phyloP scores from a whole-genome alignment of 2,888 invertebrate genomes.

The Patella depressa region DNA sequence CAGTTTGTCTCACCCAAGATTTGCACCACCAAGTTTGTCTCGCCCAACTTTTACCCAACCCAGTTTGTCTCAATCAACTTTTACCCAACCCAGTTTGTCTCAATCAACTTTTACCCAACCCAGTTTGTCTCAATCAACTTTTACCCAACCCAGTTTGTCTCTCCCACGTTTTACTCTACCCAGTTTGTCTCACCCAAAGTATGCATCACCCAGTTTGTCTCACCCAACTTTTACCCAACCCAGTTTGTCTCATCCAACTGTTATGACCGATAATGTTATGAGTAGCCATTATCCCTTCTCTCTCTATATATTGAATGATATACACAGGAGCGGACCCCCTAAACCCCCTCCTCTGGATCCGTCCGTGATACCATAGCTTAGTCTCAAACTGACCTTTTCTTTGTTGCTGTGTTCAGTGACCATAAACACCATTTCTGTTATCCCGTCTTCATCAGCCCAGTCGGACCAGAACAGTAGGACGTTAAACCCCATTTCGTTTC shows the following conservation, averaged over 20 bases:
- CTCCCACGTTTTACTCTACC: neutral
- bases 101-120: neutral
- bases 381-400: neutral
- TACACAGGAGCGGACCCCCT: too few species aligned
- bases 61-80: too few species aligned
- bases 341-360: too few species aligned
- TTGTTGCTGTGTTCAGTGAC: too few species aligned
- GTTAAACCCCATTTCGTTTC: neutral
- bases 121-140: neutral
- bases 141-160: neutral
- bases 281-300: neutral
- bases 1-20: too few species aligned
- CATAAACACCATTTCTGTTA: neutral
- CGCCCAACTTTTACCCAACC: neutral
- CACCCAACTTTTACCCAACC: neutral
- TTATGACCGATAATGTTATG: neutral
- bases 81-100: too few species aligned
- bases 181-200: neutral
- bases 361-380: neutral
- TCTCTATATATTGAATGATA: neutral
- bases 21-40: too few species aligned
- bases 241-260: neutral
- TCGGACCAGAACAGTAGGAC: too few species aligned
- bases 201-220: neutral
- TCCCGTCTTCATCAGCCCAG: neutral